Conservation (phyloP, 2,888 invertebrate species). For the Macrosoma leucophasiata region DNA sequence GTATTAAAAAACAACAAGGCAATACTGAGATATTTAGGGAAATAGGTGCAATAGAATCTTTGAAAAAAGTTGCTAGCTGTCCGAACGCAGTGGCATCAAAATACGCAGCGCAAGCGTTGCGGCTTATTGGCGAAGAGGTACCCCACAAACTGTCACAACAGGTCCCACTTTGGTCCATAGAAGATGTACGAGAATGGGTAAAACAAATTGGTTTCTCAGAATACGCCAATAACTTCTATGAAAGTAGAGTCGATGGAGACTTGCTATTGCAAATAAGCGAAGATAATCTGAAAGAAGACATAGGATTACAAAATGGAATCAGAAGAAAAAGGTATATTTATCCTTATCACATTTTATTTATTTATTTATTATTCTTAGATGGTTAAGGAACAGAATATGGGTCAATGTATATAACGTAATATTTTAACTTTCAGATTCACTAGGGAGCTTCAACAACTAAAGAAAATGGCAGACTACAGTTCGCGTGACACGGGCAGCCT, state of each 20-base stretch:
- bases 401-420: conserved; percentile 3
- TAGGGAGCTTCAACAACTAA: conserved; percentile 92
- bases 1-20: conserved; percentile 95
- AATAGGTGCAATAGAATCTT: conserved; percentile 95
- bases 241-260: conserved; percentile 97
- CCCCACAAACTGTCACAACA: conserved; percentile 98
- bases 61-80: conserved; percentile 97
- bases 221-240: conserved; percentile 88
- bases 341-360: no score
- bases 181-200: conserved; percentile 98
- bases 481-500: conserved; percentile 95
- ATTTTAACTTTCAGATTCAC: conserved; percentile 81
- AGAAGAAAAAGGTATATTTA: conserved; percentile 89
- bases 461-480: conserved; percentile 97
- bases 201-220: conserved; percentile 96
- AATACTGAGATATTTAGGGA: conserved; percentile 93
- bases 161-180: conserved; percentile 97
- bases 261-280: conserved; percentile 93
- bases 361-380: no score
- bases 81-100: conserved; percentile 98
- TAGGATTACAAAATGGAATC: conserved; percentile 95
- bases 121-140: conserved; percentile 96
- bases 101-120: conserved; percentile 94
- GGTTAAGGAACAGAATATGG: conserved; percentile 5
- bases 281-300: conserved; percentile 93